phyloP scores from a whole-genome alignment of 2,113 vertebrate genomes.

The Motacilla alba region DNA sequence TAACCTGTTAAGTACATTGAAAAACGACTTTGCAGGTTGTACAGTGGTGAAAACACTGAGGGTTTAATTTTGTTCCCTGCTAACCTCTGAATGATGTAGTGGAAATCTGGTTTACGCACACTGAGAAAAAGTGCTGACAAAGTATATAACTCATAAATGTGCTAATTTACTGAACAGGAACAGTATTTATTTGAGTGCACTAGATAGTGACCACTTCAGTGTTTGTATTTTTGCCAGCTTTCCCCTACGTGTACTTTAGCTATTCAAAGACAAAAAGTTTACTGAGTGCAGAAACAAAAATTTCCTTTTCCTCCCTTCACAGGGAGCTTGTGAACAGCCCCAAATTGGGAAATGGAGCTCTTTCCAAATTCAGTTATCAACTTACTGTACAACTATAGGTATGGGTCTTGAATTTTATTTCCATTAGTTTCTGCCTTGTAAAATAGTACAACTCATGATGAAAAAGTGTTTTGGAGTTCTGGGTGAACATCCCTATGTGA shows the following conservation, averaged over 20 bases:
- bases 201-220: neutral
- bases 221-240: neutral
- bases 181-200: neutral
- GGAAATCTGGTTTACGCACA: neutral
- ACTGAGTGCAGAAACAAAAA: neutral
- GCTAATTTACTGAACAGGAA: constrained; percentile 33
- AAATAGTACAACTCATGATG: neutral
- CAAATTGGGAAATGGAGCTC: neutral
- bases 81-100: constrained; percentile 43
- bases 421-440: neutral
- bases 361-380: neutral
- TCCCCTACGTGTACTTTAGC: neutral
- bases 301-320: neutral
- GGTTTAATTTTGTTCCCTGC: constrained; percentile 42
- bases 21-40: constrained; percentile 45
- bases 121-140: constrained; percentile 37
- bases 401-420: neutral
- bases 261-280: neutral
- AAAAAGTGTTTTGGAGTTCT: neutral
- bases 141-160: constrained; percentile 15
- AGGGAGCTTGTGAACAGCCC: neutral
- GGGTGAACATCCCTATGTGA: neutral
- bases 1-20: constrained; percentile 28
- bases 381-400: neutral
- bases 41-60: neutral